These are phyloP conservation scores for Pantherophis vulpinus DNA, from an alignment of 2,797 vertebrate genomes.

Conservation along the genomic window DNA sequence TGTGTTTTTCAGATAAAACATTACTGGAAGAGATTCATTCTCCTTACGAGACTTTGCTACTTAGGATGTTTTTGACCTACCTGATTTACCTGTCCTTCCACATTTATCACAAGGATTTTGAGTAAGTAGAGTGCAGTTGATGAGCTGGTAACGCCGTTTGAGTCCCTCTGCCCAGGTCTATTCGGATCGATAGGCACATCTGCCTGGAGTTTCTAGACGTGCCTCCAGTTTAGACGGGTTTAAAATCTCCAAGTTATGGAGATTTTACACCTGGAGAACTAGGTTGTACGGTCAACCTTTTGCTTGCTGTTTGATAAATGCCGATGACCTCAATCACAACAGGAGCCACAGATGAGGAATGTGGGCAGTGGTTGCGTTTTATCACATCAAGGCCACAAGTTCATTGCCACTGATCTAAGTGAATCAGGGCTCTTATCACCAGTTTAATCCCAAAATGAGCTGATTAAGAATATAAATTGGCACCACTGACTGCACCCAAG, in stretches of 20 bases:
- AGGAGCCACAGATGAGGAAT: not conserved
- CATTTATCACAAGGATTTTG: slow-evolving; percentile 73
- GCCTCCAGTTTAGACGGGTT: not conserved
- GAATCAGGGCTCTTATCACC: not conserved
- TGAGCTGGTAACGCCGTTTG: not conserved
- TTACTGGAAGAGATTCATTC: slow-evolving; percentile 70
- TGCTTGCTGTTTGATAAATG: not conserved
- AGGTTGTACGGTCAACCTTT: not conserved
- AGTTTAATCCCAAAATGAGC: not conserved
- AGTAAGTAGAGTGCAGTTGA: slow-evolving; percentile 70
- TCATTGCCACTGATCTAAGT: not conserved
- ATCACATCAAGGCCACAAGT: not conserved
- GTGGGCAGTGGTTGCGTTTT: not conserved
- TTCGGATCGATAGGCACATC: not conserved
- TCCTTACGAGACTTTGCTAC: slow-evolving; percentile 75
- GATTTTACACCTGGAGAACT: not conserved
- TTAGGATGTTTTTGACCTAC: slow-evolving; percentile 77
- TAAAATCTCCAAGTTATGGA: not conserved
- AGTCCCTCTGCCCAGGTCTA: not conserved
- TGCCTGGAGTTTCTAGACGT: not conserved
- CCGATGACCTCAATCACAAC: not conserved
- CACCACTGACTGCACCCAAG: not conserved
- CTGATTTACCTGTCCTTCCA: slow-evolving; percentile 80
- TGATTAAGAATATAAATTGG: not conserved
- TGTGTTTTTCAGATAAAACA: slow-evolving; percentile 55